Evolutionary conservation across 1,140 invertebrate species (phyloP), one percentile per base, ranked within the genome.

Genomic region (Heterodera schachtii): DNA sequence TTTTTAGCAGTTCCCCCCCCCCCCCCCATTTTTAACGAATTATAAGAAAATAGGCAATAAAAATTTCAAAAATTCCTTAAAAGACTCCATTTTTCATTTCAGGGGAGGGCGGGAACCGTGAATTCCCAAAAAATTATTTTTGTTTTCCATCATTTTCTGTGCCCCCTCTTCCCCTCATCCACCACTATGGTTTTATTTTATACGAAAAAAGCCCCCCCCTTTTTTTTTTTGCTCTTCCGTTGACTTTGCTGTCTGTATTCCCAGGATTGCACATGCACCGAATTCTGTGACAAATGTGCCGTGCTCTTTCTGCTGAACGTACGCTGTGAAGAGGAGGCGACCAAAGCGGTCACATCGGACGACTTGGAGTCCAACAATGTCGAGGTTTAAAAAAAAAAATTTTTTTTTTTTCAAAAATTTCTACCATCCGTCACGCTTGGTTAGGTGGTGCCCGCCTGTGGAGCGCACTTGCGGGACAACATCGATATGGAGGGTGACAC

Each of bases 221-320:
- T 31, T 31, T 31, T 31, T 31, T 31, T 31, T 31, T 31, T 31
- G 31, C 31, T 31, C 31, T 31, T 31, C 31, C 31, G 31, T 31
- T 31, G 31, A 31, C 31, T 31, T 31, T 31, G 31, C 31, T 31
- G 31, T 31, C 31, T 31, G 31, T 31, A 31, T 31, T 31, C 31
- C 31, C 31, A 82, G 79, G 86, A 89, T 44, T 90, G 95, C 92
- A 97, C 99, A 91, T 99, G 97, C 90, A 94, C 94, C 69, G 97
- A 99, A 91, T 99, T 99, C 90, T 99, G 97, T 91, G 93, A 93
- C 41, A 95, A 98, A 80, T 99, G 98, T 91, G 96, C 96, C 84
- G 96, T 99, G 0, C 96, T 99, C 90, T 98, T 99, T 88, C 96
- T 94, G 0, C 90, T 99, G 69, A 95, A 99, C 91, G 97, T 98